phyloP scores from a whole-genome alignment of 2,113 vertebrate genomes.

The Gnathonemus longibarbis region DNA sequence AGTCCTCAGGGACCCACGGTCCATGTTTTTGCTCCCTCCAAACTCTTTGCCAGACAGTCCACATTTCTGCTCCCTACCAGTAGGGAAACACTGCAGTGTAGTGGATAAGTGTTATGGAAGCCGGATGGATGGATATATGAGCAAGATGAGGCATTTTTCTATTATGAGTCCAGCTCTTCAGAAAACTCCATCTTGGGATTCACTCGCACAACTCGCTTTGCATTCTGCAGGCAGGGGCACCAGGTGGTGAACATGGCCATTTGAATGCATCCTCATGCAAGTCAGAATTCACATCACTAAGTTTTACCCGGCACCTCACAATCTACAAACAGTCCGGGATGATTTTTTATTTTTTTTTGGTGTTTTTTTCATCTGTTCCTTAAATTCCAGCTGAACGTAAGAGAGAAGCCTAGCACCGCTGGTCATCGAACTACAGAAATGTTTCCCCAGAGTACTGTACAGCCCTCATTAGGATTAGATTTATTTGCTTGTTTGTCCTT shows the following conservation, averaged over 20 bases:
- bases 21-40: not conserved
- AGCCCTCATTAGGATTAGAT: conserved; percentile 46
- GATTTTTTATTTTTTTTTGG: not conserved
- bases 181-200: not conserved
- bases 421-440: not conserved
- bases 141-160: not conserved
- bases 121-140: not conserved
- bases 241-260: not conserved
- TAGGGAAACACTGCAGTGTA: not conserved
- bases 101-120: not conserved
- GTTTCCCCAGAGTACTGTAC: not conserved
- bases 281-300: not conserved
- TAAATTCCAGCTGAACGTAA: not conserved
- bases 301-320: not conserved
- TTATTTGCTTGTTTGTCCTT: conserved; percentile 45
- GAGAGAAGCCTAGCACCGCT: not conserved
- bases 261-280: not conserved
- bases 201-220: not conserved
- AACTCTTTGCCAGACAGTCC: not conserved
- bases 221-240: not conserved
- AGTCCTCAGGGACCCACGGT: not conserved
- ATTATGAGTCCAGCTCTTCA: not conserved
- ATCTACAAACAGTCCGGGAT: not conserved
- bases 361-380: not conserved
- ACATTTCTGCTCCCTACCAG: not conserved